Evolutionary conservation across 2,888 invertebrate species (phyloP).

Genomic region (Leucozona laternaria): DNA sequence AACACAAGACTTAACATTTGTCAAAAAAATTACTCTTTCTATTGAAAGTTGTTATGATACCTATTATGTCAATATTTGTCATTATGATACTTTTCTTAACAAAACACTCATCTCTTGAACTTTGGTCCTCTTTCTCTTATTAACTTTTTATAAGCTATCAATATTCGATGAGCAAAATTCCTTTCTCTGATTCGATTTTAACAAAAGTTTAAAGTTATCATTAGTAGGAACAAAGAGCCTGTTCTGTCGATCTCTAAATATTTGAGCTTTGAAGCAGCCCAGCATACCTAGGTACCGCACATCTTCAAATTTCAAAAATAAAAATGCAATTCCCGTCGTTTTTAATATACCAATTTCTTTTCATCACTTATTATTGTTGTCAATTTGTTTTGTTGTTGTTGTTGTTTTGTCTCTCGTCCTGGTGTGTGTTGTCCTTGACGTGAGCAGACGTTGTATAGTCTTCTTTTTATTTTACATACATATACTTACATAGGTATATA

Average conservation of each 20-base stretch:
- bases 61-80: too few species aligned
- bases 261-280: neutral
- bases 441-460: neutral
- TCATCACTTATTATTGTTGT: conserved; percentile 40
- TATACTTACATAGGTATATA: too few species aligned
- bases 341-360: conserved; percentile 64
- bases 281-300: neutral
- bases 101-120: neutral
- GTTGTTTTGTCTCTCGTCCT: neutral
- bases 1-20: too few species aligned
- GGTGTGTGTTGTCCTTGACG: neutral
- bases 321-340: conserved; percentile 49
- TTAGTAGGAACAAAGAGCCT: neutral
- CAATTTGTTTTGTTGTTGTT: neutral
- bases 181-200: conserved; percentile 1
- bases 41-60: too few species aligned
- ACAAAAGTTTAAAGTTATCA: conserved; percentile 1
- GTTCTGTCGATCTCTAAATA: neutral
- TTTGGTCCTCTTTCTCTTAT: neutral
- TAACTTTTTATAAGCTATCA: conserved; percentile 1
- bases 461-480: neutral
- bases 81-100: too few species aligned
- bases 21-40: too few species aligned
- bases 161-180: conserved; percentile 9
- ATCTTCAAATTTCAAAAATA: conserved; percentile 2